A percentile compares a stretch with the other conserved stretches of the same genome.
Evolutionary conservation across 1,140 invertebrate species (phyloP).

Genomic region (Heliothis subflexa): DNA sequence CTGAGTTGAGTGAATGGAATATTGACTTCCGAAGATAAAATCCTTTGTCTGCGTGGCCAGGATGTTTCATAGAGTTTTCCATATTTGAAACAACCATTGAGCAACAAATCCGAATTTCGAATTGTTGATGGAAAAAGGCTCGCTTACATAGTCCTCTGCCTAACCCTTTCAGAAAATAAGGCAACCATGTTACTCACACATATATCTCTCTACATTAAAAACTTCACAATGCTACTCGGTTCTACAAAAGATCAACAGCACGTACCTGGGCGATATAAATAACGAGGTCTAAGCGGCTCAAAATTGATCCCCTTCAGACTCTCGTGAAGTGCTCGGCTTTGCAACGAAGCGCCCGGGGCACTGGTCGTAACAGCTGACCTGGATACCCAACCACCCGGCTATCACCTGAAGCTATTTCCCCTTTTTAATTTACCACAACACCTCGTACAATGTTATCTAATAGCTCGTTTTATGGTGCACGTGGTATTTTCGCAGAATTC

Average conservation of each 20-base stretch:
- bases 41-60: background rate
- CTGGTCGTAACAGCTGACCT: conserved; percentile 29
- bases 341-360: conserved; percentile 15
- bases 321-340: background rate
- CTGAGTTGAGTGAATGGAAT: background rate
- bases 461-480: background rate
- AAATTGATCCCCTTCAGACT: conserved; percentile 24
- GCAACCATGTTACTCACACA: too few relatives aligned
- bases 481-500: background rate
- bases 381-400: conserved; percentile 39
- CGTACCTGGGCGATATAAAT: conserved; percentile 3
- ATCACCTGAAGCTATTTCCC: conserved; percentile 29
- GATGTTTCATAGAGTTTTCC: background rate
- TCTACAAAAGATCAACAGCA: background rate
- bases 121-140: too few relatives aligned
- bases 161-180: too few relatives aligned
- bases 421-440: conserved; percentile 27
- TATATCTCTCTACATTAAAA: background rate
- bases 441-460: conserved; percentile 20
- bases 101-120: too few relatives aligned
- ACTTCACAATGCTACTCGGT: background rate
- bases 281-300: conserved; percentile 1
- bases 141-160: too few relatives aligned
- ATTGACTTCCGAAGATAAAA: background rate
- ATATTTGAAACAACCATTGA: too few relatives aligned